phyloP scores from a whole-genome alignment of 2,797 vertebrate species.

The Amblyraja radiata region DNA sequence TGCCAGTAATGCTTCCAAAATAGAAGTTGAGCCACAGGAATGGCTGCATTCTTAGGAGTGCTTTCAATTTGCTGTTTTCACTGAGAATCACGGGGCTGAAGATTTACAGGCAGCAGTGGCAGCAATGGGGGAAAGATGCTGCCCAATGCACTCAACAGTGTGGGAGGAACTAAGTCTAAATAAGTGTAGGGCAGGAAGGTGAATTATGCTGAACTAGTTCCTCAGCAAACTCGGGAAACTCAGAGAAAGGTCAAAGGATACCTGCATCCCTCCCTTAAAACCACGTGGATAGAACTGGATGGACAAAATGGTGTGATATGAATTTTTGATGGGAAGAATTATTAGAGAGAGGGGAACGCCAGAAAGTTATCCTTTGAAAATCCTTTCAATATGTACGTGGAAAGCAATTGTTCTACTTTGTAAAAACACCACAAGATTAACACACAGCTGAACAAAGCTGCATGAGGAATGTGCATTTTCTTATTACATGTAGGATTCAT shows the following conservation, averaged over 20 bases:
- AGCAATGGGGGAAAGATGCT: no score
- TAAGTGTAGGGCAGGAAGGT: neutral
- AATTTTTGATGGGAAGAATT: neutral
- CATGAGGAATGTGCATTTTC: neutral
- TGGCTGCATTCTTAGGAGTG: neutral
- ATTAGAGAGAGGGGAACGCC: neutral
- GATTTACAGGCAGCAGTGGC: neutral
- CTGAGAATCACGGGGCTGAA: neutral
- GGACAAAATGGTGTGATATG: neutral
- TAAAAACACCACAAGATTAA: neutral
- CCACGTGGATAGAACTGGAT: neutral
- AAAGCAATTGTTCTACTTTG: neutral
- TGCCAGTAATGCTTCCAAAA: neutral
- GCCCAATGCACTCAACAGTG: no score
- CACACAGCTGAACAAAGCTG: neutral
- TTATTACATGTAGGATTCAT: neutral
- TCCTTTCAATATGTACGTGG: neutral
- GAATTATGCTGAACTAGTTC: neutral
- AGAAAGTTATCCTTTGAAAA: neutral
- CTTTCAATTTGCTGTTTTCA: neutral
- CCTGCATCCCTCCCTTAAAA: neutral
- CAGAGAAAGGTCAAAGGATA: neutral
- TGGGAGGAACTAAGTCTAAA: no score
- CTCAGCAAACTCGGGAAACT: neutral
- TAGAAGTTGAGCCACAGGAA: neutral